A percentile compares a stretch with the other conserved stretches of the same genome.
phyloP scores from a whole-genome alignment of 2,888 invertebrate species.

The Neoaliturus tenellus region DNA sequence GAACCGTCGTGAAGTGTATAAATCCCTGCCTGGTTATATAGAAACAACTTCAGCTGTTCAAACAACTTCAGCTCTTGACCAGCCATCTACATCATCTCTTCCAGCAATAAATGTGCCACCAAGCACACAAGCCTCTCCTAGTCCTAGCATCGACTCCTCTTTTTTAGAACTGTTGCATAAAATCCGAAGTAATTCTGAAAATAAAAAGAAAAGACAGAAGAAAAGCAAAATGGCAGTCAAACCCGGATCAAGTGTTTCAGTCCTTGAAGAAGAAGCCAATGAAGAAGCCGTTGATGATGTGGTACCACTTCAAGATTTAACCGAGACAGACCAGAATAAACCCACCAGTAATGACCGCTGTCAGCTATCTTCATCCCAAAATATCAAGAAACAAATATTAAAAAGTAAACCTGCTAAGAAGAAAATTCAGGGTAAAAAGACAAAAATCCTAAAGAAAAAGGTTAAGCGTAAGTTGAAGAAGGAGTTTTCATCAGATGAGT shows the following conservation, averaged over 20 bases:
- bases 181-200: background rate
- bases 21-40: background rate
- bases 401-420: background rate
- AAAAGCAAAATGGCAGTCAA: background rate
- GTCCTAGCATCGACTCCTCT: background rate
- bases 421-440: background rate
- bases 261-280: constrained; percentile 15
- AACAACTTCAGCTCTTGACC: background rate
- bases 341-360: background rate
- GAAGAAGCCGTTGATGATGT: constrained; percentile 6
- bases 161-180: background rate
- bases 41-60: background rate
- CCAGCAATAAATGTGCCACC: background rate
- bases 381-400: background rate
- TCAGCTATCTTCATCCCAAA: constrained; percentile 14
- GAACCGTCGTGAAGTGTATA: background rate
- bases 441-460: background rate
- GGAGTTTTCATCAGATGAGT: constrained; percentile 33
- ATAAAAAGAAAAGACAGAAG: background rate
- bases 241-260: constrained; percentile 1
- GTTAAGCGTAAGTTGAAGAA: background rate
- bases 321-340: background rate
- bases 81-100: background rate
- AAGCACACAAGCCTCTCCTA: background rate
- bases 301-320: background rate